Conservation (phyloP, 2,888 invertebrate species). For the Hemicrepidius hirtus region DNA sequence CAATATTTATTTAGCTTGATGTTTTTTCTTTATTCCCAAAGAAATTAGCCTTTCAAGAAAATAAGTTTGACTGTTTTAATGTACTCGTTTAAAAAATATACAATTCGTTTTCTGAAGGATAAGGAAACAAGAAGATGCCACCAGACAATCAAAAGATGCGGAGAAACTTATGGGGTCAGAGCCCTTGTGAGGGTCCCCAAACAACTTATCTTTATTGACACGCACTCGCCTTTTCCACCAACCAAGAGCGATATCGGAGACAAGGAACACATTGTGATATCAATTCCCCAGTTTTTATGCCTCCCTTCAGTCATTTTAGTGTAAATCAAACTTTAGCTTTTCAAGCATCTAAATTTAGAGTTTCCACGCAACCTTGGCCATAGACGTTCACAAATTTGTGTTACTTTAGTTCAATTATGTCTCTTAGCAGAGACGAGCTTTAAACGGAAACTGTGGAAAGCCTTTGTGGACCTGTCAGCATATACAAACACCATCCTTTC, state of each 20-base stretch:
- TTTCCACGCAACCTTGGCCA: not conserved
- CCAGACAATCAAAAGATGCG: conserved; percentile 30
- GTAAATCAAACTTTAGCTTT: conserved; percentile 35
- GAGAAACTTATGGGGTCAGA: conserved; percentile 42
- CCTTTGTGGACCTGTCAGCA: conserved; percentile 23
- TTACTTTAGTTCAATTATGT: conserved; percentile 3
- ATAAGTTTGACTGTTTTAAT: too few relatives aligned
- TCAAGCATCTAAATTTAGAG: conserved; percentile 21
- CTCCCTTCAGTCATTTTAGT: conserved; percentile 37
- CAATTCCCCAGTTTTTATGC: conserved; percentile 44
- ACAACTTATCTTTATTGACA: conserved; percentile 53
- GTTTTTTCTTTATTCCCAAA: too few relatives aligned
- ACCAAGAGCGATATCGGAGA: conserved; percentile 44
- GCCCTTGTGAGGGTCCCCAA: conserved; percentile 40
- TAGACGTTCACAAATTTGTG: not conserved
- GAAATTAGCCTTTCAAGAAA: too few relatives aligned
- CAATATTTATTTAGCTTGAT: conserved; percentile 11
- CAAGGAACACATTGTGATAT: conserved; percentile 48
- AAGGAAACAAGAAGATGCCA: not conserved
- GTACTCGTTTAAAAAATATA: too few relatives aligned
- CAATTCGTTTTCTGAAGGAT: not conserved
- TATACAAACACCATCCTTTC: conserved; percentile 21
- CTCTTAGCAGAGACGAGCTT: conserved; percentile 8
- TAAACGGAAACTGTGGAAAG: conserved; percentile 15
- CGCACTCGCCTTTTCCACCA: conserved; percentile 42